phyloP scores from a whole-genome alignment of 2,113 vertebrate species.

The Centropus bengalensis region DNA sequence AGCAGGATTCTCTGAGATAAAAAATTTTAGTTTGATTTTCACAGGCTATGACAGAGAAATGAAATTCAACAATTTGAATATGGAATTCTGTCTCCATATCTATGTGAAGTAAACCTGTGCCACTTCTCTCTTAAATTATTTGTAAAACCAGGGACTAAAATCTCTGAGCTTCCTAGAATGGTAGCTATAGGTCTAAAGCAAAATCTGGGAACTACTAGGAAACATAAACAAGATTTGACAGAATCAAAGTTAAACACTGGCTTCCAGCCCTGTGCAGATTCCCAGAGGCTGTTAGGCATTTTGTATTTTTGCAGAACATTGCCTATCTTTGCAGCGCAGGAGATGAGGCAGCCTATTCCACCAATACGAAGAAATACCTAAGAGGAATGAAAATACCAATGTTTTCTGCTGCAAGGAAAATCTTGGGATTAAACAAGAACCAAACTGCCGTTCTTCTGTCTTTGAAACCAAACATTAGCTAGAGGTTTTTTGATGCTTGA shows the following conservation, averaged over 20 bases:
- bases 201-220: background rate
- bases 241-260: background rate
- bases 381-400: background rate
- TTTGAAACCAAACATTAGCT: slow-evolving; percentile 10
- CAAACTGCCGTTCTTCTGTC: background rate
- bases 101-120: background rate
- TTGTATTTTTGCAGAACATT: slow-evolving; percentile 9
- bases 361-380: background rate
- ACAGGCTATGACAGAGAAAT: background rate
- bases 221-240: background rate
- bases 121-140: background rate
- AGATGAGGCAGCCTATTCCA: background rate
- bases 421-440: slow-evolving; percentile 10
- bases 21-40: slow-evolving; percentile 9
- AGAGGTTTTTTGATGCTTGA: background rate
- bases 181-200: background rate
- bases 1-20: background rate
- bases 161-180: background rate
- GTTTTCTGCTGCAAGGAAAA: slow-evolving; percentile 15
- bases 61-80: background rate
- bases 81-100: background rate
- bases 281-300: background rate
- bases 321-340: background rate
- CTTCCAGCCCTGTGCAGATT: background rate
- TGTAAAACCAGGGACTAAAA: background rate